Evolutionary conservation across 2,888 invertebrate genomes (phyloP).

Genomic region (Troglohyphantes excavatus): DNA sequence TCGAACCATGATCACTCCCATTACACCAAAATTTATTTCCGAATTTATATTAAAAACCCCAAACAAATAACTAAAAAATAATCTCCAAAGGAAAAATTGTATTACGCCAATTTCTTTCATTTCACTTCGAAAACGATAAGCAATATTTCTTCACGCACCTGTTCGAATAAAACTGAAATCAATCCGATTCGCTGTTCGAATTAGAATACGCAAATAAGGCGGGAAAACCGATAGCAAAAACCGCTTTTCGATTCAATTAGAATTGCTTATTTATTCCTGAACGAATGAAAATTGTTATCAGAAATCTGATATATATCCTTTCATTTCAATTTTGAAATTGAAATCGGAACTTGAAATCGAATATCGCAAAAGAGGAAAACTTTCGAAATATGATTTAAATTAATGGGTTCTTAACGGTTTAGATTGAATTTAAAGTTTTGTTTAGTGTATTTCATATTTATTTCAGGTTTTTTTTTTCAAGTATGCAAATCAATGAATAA

Average conservation of each 20-base stretch:
- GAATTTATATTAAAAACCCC: no score
- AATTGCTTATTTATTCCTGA: neutral
- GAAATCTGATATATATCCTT: neutral
- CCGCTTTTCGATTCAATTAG: neutral
- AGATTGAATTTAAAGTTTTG: neutral
- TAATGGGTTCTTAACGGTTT: neutral
- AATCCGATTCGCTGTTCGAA: neutral
- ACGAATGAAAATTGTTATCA: neutral
- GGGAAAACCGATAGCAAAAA: neutral
- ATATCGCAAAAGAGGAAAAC: neutral
- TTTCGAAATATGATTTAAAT: neutral
- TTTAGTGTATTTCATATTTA: no score
- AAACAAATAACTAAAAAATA: no score
- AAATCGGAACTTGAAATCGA: neutral
- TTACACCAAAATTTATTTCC: no score
- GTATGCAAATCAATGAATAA: no score
- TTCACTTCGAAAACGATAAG: neutral
- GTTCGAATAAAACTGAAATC: slow-evolving; percentile 1
- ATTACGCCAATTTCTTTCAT: neutral
- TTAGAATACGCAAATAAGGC: neutral
- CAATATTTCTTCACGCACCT: neutral
- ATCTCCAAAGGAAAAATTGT: neutral
- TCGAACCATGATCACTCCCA: no score
- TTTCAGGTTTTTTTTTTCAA: no score
- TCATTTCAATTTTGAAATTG: neutral